phyloP scores from a whole-genome alignment of 1,140 invertebrate genomes.

The Aricia agestis region DNA sequence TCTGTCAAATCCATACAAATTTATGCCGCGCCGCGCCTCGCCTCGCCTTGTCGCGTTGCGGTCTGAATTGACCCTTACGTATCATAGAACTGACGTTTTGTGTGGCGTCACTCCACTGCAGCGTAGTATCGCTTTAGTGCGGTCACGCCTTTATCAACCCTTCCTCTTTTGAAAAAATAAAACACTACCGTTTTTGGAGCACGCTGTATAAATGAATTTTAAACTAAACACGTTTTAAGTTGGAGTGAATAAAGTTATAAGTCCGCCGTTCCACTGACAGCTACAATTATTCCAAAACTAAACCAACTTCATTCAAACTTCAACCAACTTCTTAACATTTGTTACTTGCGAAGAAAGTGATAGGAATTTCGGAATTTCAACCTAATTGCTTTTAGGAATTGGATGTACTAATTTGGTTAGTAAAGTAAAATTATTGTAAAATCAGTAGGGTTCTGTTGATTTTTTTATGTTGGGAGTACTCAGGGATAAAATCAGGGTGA shows the following conservation, averaged over 20 bases:
- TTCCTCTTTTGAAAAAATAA: neutral
- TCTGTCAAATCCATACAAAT: no score
- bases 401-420: neutral
- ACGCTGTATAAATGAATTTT: neutral
- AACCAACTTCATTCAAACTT: slow-evolving; percentile 33
- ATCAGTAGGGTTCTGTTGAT: neutral
- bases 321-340: slow-evolving; percentile 20
- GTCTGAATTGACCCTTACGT: no score
- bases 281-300: slow-evolving; percentile 26
- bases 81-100: no score
- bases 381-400: neutral
- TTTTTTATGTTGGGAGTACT: no score
- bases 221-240: slow-evolving; percentile 7
- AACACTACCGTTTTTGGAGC: neutral
- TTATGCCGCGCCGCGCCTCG: no score
- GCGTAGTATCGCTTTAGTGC: no score
- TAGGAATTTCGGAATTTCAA: slow-evolving; percentile 1
- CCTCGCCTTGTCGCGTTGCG: no score
- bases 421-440: neutral
- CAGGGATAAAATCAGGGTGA: no score
- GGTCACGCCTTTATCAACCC: no score
- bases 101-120: no score
- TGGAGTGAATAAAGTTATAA: slow-evolving; percentile 4
- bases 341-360: slow-evolving; percentile 1
- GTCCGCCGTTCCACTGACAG: slow-evolving; percentile 21